These are phyloP conservation scores for Heliconius sara DNA, from an alignment of 2,888 invertebrate genomes.

Conservation along the genomic window DNA sequence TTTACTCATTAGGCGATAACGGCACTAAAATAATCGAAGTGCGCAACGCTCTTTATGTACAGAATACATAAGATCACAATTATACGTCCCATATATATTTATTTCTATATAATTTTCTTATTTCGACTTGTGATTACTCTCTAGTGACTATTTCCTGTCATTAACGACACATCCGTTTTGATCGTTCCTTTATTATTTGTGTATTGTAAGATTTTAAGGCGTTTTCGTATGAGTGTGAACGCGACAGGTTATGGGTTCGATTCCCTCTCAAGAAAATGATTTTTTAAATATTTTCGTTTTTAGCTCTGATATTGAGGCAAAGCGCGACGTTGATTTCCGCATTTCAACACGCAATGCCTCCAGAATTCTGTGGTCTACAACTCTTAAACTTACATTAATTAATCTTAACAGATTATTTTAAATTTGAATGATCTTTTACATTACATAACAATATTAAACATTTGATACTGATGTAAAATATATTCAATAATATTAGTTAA, in stretches of 20 bases:
- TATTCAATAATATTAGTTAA: not conserved
- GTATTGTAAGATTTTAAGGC: not conserved
- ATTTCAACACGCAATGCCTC: too few relatives aligned
- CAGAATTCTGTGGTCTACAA: too few relatives aligned
- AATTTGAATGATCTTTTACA: not conserved
- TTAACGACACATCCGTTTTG: slow-evolving; percentile 16
- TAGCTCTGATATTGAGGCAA: too few relatives aligned
- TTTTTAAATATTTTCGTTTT: too few relatives aligned
- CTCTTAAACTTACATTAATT: not conserved
- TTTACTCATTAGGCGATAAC: not conserved
- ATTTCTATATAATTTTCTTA: not conserved
- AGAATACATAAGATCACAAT: not conserved
- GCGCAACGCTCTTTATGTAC: not conserved
- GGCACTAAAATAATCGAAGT: not conserved
- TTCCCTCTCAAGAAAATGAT: too few relatives aligned
- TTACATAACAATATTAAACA: too few relatives aligned
- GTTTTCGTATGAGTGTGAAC: not conserved
- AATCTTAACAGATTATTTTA: not conserved
- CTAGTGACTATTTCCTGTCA: slow-evolving; percentile 17
- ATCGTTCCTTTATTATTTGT: not conserved
- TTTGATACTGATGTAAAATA: not conserved
- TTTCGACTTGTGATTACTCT: not conserved
- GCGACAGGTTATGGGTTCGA: too few relatives aligned
- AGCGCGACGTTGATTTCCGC: too few relatives aligned
- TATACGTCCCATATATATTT: not conserved